Base-by-base conservation (phyloP, 2,113 vertebrate genomes). In the Colossoma macropomum region DNA sequence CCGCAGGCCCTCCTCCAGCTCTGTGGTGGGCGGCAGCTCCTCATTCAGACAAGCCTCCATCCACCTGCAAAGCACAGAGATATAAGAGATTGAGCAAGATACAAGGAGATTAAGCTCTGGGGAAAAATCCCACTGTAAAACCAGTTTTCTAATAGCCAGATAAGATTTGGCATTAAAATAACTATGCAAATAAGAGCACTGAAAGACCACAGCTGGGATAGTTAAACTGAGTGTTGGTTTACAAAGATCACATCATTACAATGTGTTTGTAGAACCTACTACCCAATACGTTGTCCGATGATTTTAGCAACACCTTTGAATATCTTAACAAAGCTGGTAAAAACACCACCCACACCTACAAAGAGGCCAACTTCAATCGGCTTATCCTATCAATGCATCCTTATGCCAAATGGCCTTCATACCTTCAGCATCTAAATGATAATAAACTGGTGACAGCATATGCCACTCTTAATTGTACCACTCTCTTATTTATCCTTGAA, bases 41-140 rank as follows among this genome's bases (percentile, higher is more conserved):
- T 99, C 98, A 30, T 96, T 96, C 16, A 99, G 93, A 87, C 98
- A 99, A 0, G 98, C 98, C 89, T 99, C 98, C 94, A 99, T 99
- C 98, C 98, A 99, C 56, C 98, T 99, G 90, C 12, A 85, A 13
- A 48, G 82, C 11, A 66, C 28, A 52, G 30, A 59, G 48, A 74
- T n/a, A 48, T 13, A 45, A 6, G 4, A 2, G n/a, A 17, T 84
- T 84, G 16, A 75, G 48, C 62, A 68, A 38, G 23, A 59, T n/a
- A 2, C 32, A 38, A 0, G 15, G 66, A 23, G 5, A 77, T 30
- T 25, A 4, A n/a, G 10, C 2, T 76, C 19, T 63, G 17, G n/a
- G 1, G 50, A 48, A 3, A 77, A 19, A 19, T 19, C 13, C 16
- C 27, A 66, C 28, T 28, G 5, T 17, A 32, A 71, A 6, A 38